Percentiles rank a stretch among this genome's conserved stretches.
Conservation (phyloP, 2,113 vertebrate species). For the Platysteira castanea region DNA sequence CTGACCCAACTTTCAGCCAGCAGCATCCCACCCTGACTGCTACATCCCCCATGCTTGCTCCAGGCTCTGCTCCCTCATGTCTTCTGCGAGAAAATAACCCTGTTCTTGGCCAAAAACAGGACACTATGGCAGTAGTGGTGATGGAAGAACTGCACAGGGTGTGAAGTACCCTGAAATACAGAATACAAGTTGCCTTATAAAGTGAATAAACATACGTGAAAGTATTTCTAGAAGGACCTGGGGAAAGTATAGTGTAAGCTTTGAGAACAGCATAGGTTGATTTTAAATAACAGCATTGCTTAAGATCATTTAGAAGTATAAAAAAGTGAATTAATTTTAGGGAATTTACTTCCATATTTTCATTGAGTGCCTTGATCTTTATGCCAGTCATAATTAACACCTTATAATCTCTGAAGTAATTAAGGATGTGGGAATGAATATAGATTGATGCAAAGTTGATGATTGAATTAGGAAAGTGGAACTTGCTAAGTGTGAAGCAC, state of each 20-base stretch:
- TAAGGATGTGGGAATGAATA: neutral
- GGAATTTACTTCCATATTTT: neutral
- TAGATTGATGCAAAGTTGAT: neutral
- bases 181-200: neutral
- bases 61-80: neutral
- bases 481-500: neutral
- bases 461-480: neutral
- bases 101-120: no score
- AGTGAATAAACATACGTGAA: neutral
- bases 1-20: no score
- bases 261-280: neutral
- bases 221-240: neutral
- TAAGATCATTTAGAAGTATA: neutral
- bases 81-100: neutral
- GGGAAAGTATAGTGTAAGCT: neutral
- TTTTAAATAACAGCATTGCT: neutral
- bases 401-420: neutral
- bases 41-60: rapidly evolving
- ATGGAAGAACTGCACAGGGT: neutral
- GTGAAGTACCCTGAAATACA: neutral
- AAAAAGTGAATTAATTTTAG: neutral
- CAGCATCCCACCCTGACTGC: neutral
- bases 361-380: neutral
- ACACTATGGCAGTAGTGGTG: neutral
- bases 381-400: neutral